Percentiles rank a stretch among this genome's conserved stretches.
phyloP scores from a whole-genome alignment of 2,797 vertebrate species.

The Chelon labrosus region DNA sequence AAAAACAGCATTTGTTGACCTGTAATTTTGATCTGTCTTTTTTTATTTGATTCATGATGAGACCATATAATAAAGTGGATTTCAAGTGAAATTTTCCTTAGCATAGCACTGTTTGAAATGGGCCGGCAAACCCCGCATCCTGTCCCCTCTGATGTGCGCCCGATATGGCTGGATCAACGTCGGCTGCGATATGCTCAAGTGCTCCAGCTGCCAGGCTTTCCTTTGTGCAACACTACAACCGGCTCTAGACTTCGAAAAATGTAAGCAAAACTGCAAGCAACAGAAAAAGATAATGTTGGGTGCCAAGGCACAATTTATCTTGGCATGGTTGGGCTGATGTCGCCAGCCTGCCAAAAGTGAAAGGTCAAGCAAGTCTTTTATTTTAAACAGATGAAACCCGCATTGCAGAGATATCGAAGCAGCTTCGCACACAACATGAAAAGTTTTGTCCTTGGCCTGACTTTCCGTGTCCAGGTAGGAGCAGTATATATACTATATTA shows the following conservation, averaged over 20 bases:
- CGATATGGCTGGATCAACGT: slow-evolving; percentile 93
- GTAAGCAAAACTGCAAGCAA: slow-evolving; percentile 77
- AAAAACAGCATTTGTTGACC: neutral
- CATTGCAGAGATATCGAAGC: slow-evolving; percentile 88
- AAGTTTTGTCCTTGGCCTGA: slow-evolving; percentile 98
- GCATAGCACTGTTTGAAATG: slow-evolving; percentile 90
- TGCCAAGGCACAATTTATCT: neutral
- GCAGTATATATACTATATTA: neutral
- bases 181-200: slow-evolving; percentile 92
- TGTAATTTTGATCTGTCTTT: neutral
- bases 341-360: slow-evolving; percentile 20
- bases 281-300: slow-evolving; percentile 5
- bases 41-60: neutral
- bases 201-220: slow-evolving; percentile 95
- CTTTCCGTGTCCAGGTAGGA: slow-evolving; percentile 93
- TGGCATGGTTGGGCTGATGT: slow-evolving; percentile 7
- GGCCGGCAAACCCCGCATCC: slow-evolving; percentile 89
- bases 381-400: slow-evolving; percentile 88
- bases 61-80: neutral
- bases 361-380: slow-evolving; percentile 34
- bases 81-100: slow-evolving; percentile 72
- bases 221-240: slow-evolving; percentile 92
- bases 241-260: slow-evolving; percentile 89
- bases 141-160: slow-evolving; percentile 93
- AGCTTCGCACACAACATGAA: slow-evolving; percentile 92